phyloP scores from a whole-genome alignment of 2,888 invertebrate species.

The Tenthredo scrophulariae region DNA sequence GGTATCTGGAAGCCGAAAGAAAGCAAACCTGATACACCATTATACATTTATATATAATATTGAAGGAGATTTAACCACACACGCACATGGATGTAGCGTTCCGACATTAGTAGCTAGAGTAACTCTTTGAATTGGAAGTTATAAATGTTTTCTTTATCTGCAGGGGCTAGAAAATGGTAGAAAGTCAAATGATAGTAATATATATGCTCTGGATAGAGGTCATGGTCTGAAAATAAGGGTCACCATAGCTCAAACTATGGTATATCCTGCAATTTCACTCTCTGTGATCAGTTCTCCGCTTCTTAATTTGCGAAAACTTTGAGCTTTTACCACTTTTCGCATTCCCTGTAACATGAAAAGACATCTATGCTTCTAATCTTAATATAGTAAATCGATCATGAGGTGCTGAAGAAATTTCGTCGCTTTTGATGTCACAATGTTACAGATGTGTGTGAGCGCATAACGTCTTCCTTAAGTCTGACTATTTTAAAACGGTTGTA shows the following conservation, averaged over 20 bases:
- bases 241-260: neutral
- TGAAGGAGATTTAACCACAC: neutral
- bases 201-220: neutral
- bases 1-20: neutral
- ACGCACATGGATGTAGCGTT: neutral
- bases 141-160: neutral
- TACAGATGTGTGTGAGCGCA: neutral
- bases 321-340: neutral
- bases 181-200: neutral
- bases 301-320: neutral
- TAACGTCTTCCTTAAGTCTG: neutral
- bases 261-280: neutral
- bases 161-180: neutral
- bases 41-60: constrained; percentile 2
- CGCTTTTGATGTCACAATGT: neutral
- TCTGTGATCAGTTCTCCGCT: neutral
- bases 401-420: neutral
- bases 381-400: neutral
- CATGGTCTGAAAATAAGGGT: neutral
- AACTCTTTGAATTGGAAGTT: neutral
- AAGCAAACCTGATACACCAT: neutral
- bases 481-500: neutral
- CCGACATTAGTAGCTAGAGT: neutral
- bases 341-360: neutral
- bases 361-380: neutral